Percentiles rank a stretch among this genome's conserved stretches.
Evolutionary conservation across 2,113 vertebrate species (phyloP).

Genomic region (Trinectes maculatus): DNA sequence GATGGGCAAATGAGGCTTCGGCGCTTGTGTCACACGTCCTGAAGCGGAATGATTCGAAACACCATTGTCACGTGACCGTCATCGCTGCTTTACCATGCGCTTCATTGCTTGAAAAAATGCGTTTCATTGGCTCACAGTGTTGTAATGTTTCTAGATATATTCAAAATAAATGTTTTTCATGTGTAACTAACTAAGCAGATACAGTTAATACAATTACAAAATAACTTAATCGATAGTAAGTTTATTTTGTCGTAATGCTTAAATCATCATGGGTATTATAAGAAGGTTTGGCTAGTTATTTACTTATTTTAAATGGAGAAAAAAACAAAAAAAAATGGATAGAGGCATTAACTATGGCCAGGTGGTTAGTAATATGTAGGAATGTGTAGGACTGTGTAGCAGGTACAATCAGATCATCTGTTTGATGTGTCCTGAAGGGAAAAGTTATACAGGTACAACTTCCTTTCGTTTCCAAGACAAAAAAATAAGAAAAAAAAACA

Average conservation of each 20-base stretch:
- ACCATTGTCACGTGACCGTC: too few species aligned
- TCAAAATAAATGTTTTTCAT: background rate
- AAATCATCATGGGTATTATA: slow-evolving; percentile 18
- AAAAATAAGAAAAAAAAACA: background rate
- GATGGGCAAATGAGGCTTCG: too few species aligned
- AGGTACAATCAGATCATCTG: slow-evolving; percentile 51
- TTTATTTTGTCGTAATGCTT: slow-evolving; percentile 64
- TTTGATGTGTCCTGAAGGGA: slow-evolving; percentile 28
- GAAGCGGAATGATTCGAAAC: too few species aligned
- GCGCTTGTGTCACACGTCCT: too few species aligned
- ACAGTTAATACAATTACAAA: slow-evolving; percentile 14
- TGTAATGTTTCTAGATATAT: too few species aligned
- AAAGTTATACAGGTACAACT: background rate
- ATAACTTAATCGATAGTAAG: slow-evolving; percentile 19
- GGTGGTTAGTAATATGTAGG: slow-evolving; percentile 26
- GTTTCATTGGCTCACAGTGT: too few species aligned
- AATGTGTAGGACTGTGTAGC: slow-evolving; percentile 37
- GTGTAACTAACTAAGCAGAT: background rate
- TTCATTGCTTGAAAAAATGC: too few species aligned
- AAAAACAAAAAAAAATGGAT: slow-evolving; percentile 20
- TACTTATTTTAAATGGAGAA: slow-evolving; percentile 26
- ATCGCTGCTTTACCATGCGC: too few species aligned
- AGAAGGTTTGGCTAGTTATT: slow-evolving; percentile 49
- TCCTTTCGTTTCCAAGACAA: background rate
- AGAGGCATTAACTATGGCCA: background rate